These are phyloP conservation scores for Hiodon alosoides DNA, from an alignment of 2,113 vertebrate genomes.

Conservation along the genomic window DNA sequence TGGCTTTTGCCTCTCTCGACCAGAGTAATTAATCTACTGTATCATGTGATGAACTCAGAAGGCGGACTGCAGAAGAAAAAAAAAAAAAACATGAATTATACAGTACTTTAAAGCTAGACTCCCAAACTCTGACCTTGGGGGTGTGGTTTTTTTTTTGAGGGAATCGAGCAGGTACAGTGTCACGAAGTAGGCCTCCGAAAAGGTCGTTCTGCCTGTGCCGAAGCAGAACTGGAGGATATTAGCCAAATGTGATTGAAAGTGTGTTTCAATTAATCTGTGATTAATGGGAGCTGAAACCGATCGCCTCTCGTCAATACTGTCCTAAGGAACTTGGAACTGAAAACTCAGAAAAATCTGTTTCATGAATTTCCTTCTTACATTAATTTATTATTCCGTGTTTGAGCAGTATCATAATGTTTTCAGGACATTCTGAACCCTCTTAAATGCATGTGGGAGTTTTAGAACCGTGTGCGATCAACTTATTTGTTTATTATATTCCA, in stretches of 20 bases:
- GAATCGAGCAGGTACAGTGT: slow-evolving; percentile 26
- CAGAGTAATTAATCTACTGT: slow-evolving; percentile 38
- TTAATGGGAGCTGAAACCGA: slow-evolving; percentile 47
- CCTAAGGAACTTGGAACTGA: neutral
- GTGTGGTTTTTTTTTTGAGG: neutral
- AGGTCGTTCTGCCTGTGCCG: slow-evolving; percentile 14
- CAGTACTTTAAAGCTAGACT: slow-evolving; percentile 15
- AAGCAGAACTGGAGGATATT: slow-evolving; percentile 25
- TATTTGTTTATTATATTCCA: neutral
- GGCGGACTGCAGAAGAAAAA: too few relatives aligned
- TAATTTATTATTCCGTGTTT: neutral
- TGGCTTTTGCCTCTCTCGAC: slow-evolving; percentile 27
- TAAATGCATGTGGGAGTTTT: slow-evolving; percentile 1
- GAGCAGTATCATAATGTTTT: too few relatives aligned
- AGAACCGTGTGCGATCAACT: neutral
- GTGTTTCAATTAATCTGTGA: slow-evolving; percentile 47
- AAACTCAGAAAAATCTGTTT: too few relatives aligned
- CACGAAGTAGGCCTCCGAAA: slow-evolving; percentile 2
- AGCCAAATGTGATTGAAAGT: slow-evolving; percentile 36
- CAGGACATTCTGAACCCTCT: too few relatives aligned
- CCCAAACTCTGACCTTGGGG: slow-evolving; percentile 15
- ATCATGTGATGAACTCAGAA: slow-evolving; percentile 26
- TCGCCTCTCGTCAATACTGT: slow-evolving; percentile 39
- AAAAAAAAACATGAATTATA: slow-evolving; percentile 33
- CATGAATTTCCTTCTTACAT: slow-evolving; percentile 26